Percentiles rank a stretch among this genome's conserved stretches.
Conservation (phyloP, 2,888 invertebrate genomes). For the Nematopogon swammerdamellus region DNA sequence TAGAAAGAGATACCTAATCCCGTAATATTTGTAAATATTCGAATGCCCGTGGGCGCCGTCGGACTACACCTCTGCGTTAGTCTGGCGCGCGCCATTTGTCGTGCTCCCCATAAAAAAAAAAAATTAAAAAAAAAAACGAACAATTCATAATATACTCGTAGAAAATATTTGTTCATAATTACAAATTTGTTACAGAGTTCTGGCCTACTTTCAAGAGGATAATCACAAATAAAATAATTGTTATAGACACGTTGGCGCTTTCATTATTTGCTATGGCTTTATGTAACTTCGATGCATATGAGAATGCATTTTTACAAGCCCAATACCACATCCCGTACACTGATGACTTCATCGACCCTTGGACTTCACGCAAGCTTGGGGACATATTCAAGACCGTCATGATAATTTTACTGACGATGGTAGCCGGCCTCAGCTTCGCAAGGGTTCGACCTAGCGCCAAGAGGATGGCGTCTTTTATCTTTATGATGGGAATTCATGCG, state of each 20-base stretch:
- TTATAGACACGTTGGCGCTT: conserved; percentile 46
- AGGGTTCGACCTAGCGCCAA: conserved; percentile 45
- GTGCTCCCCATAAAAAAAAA: too few relatives aligned
- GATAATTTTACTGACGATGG: conserved; percentile 43
- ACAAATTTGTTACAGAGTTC: conserved; percentile 22
- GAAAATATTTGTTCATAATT: too few relatives aligned
- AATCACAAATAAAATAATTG: conserved; percentile 50
- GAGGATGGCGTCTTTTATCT: conserved; percentile 46
- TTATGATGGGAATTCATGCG: conserved; percentile 32
- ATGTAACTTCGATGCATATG: conserved; percentile 50
- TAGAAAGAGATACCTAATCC: too few relatives aligned
- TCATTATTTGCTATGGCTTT: conserved; percentile 49
- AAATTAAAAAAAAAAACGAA: too few relatives aligned
- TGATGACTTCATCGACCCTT: conserved; percentile 50
- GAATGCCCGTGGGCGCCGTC: too few relatives aligned
- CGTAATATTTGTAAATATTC: too few relatives aligned
- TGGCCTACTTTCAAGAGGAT: conserved; percentile 44
- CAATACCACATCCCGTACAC: conserved; percentile 53
- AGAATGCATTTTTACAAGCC: conserved; percentile 56
- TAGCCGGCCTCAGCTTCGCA: conserved; percentile 52
- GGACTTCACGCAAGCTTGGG: conserved; percentile 42
- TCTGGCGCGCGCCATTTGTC: too few relatives aligned
- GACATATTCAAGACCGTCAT: conserved; percentile 56
- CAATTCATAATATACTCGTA: too few relatives aligned
- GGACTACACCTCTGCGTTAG: too few relatives aligned